Base-by-base conservation (phyloP, 1,140 invertebrate genomes). In the Drosophila mojavensis region DNA sequence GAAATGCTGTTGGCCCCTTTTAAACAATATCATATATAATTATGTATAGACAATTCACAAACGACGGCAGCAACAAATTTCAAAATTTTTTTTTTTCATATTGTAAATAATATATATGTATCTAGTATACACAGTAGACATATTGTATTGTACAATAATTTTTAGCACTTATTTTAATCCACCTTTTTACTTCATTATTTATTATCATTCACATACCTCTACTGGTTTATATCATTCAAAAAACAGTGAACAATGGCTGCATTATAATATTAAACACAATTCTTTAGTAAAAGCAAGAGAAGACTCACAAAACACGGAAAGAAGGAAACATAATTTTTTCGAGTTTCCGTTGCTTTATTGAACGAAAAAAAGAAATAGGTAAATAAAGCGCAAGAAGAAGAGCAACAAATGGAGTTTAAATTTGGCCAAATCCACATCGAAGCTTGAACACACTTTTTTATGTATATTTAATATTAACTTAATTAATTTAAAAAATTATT, bases 271-370 rank as follows among this genome's bases (percentile, higher is more conserved):
- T 43, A 58, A 26, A 24, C 9, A 39, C 30, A 50, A 20, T 75
- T 59, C 13, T 45, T 59, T 30, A 24, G 54, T 36, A 64, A 65
- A 54, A 53, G 9, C 7, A 10, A 20, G 11, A 33, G 48, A 60
- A 66, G 15, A 56, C 10, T 20, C 20, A 43, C 24, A 33, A 48
- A 43, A 9, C 45, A 67, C 69, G 69, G 75, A 81, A 74, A 71
- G 62, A 74, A 76, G 55, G 51, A 10, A 47, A 70, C 56, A 71
- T 63, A 76, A 73, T 79, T 83, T 88, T 66, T 54, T 48, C 17
- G 41, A 63, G 43, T 60, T 82, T 86, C 83, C 83, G 79, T 51
- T 65, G 53, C 43, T 69, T 70, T 69, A 54, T 61, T 59, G 45
- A 69, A 61, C 55, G 43, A 33, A 58, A 43, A 24, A 24, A 65